Percentiles rank a stretch among this genome's conserved stretches.
Conservation (phyloP, 1,140 invertebrate genomes). For the Pectinophora gossypiella region DNA sequence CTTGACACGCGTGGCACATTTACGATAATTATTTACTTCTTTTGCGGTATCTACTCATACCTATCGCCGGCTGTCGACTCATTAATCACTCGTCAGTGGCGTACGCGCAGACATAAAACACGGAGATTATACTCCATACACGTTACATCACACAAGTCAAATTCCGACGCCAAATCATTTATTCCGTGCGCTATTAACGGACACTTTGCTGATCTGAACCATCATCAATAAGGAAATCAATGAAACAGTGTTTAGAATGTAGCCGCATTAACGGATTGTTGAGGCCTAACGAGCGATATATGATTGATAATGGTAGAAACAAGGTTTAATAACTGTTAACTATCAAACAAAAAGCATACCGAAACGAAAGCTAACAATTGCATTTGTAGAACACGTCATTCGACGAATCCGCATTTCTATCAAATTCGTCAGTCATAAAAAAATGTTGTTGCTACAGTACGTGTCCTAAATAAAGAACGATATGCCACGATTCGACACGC, state of each 20-base stretch:
- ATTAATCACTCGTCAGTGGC: slow-evolving; percentile 50
- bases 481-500: too few species aligned
- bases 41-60: too few species aligned
- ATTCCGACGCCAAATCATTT: background rate
- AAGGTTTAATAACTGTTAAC: too few species aligned
- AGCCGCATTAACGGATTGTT: background rate
- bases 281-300: background rate
- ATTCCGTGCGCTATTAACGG: background rate
- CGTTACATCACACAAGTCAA: slow-evolving; percentile 33
- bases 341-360: too few species aligned
- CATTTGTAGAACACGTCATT: too few species aligned
- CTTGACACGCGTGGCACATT: too few species aligned
- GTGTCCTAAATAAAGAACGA: too few species aligned
- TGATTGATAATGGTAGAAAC: background rate
- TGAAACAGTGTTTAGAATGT: background rate
- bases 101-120: slow-evolving; percentile 43
- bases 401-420: too few species aligned
- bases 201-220: background rate
- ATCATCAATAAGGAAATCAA: background rate
- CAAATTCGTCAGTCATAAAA: too few species aligned
- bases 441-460: too few species aligned
- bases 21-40: too few species aligned
- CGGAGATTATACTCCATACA: slow-evolving; percentile 39
- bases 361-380: too few species aligned
- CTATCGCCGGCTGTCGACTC: slow-evolving; percentile 32